Conservation (phyloP, 2,113 vertebrate genomes). For the Bufo bufo region DNA sequence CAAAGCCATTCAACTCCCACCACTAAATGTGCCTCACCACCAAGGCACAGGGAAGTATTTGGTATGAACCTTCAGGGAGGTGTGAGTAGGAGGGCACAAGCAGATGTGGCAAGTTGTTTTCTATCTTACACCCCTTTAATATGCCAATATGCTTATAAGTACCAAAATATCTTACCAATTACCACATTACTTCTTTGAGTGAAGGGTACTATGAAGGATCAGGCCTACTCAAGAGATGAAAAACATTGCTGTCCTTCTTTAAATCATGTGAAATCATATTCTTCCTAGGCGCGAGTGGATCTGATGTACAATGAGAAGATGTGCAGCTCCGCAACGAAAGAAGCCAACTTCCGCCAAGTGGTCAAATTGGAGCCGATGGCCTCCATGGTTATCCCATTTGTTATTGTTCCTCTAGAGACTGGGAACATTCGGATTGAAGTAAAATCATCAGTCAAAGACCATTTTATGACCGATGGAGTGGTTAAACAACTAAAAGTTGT, state of each 20-base stretch:
- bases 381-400: constrained; percentile 72
- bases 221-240: no score
- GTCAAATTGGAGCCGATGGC: constrained; percentile 62
- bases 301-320: constrained; percentile 73
- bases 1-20: no score
- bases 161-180: no score
- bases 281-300: constrained; percentile 77
- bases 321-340: constrained; percentile 81
- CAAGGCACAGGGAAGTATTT: no score
- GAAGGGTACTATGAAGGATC: no score
- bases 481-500: constrained; percentile 81
- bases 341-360: constrained; percentile 64
- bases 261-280: background rate
- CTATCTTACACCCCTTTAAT: no score
- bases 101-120: no score
- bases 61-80: no score
- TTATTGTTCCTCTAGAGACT: constrained; percentile 78
- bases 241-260: background rate
- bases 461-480: constrained; percentile 72
- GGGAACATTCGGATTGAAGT: constrained; percentile 77
- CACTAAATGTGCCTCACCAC: no score
- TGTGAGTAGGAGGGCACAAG: no score
- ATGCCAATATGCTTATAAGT: no score
- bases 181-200: no score
- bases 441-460: constrained; percentile 73